phyloP scores from a whole-genome alignment of 2,113 vertebrate species.

The Tapirus terrestris region DNA sequence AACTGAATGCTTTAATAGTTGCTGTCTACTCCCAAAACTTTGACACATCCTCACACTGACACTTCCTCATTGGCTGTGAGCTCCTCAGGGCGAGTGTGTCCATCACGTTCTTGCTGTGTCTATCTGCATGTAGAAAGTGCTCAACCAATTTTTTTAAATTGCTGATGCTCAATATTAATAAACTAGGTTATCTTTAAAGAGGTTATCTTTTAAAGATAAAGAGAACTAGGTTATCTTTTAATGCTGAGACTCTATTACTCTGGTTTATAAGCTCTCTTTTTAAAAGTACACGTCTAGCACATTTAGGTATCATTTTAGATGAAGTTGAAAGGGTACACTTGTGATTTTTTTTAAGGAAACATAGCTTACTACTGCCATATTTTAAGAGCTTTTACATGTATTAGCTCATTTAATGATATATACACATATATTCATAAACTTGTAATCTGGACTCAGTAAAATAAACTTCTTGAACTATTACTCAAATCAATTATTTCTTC shows the following conservation, averaged over 20 bases:
- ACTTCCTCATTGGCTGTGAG: background rate
- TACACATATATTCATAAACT: background rate
- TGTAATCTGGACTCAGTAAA: conserved; percentile 1
- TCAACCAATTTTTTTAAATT: background rate
- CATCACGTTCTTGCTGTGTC: background rate
- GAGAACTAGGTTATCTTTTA: background rate
- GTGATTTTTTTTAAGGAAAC: background rate
- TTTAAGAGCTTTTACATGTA: conserved; percentile 17
- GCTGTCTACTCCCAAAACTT: background rate
- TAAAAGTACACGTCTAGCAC: background rate
- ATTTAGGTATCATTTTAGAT: background rate
- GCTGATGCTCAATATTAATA: background rate
- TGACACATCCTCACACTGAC: background rate
- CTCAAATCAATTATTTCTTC: background rate
- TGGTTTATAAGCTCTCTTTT: background rate
- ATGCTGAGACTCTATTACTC: background rate
- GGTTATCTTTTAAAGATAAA: too few relatives aligned
- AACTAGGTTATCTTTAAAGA: background rate
- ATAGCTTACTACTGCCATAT: background rate
- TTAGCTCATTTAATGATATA: background rate
- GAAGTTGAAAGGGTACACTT: background rate
- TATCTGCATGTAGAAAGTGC: background rate
- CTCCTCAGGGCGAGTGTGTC: background rate
- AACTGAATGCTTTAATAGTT: background rate
- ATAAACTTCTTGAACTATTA: conserved; percentile 28